phyloP scores from a whole-genome alignment of 2,113 vertebrate genomes.

The Bubo blakistoni region DNA sequence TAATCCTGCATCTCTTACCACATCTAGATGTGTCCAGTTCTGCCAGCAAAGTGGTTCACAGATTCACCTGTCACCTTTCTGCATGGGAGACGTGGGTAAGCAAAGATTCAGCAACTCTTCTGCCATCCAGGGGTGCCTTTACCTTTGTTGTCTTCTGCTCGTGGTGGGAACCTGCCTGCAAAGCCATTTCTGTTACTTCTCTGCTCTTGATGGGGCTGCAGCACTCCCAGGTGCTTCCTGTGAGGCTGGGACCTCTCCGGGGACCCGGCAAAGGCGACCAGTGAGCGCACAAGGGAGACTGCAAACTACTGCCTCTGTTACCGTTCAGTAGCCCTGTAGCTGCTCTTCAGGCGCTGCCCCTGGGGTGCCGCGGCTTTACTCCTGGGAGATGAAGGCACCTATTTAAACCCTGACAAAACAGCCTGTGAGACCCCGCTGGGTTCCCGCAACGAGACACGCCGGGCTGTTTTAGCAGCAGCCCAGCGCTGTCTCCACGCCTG shows the following conservation, averaged over 20 bases:
- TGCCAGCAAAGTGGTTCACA: neutral
- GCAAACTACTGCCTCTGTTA: too few species aligned
- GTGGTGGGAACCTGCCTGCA: neutral
- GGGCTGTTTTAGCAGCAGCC: too few species aligned
- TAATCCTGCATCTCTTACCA: neutral
- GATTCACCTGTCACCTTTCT: neutral
- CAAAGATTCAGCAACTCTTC: accelerated
- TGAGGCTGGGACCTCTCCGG: too few species aligned
- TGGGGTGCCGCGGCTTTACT: accelerated
- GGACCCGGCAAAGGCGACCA: neutral
- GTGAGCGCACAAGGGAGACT: accelerated
- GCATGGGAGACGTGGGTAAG: accelerated
- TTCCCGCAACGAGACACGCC: neutral
- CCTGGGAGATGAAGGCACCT: too few species aligned
- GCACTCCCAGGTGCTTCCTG: accelerated
- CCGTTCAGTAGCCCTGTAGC: neutral
- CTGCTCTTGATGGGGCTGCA: neutral
- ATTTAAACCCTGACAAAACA: neutral
- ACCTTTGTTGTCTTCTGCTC: neutral
- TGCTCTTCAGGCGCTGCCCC: accelerated
- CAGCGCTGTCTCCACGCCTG: accelerated
- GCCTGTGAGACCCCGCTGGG: too few species aligned
- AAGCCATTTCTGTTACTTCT: neutral
- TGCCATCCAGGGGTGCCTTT: accelerated
- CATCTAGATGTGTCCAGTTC: neutral